Evolutionary conservation across 2,113 vertebrate species (phyloP).

Genomic region (Thomomys bottae): DNA sequence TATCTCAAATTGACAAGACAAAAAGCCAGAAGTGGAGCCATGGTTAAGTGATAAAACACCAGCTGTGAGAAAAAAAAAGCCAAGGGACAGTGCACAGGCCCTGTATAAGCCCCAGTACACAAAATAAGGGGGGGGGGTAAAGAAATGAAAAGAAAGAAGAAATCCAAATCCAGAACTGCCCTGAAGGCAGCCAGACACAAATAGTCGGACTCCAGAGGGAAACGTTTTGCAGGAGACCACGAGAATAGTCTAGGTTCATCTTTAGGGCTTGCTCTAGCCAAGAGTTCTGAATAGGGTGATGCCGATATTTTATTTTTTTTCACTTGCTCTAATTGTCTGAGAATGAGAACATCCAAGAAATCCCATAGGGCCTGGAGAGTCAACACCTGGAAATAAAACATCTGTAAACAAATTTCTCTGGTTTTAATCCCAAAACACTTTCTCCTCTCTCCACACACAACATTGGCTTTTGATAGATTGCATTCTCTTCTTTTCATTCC

Average conservation of each 20-base stretch:
- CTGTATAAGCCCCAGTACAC: no score
- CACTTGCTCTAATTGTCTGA: not conserved
- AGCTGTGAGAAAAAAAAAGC: no score
- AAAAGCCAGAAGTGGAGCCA: no score
- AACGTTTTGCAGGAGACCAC: not conserved
- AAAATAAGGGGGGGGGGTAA: no score
- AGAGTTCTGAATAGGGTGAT: conserved; percentile 40
- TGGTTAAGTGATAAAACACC: no score
- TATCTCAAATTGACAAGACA: no score
- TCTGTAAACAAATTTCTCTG: conserved; percentile 52
- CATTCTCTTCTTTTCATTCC: not conserved
- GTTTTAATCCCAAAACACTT: conserved; percentile 6
- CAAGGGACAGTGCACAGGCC: no score
- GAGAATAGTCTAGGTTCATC: not conserved
- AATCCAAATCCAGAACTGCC: not conserved
- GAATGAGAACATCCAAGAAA: conserved; percentile 26
- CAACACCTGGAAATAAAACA: conserved; percentile 37
- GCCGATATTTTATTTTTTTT: conserved; percentile 1
- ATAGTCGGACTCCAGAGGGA: not conserved
- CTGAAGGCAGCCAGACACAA: not conserved
- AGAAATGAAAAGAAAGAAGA: no score
- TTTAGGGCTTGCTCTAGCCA: conserved; percentile 19
- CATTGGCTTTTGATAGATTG: not conserved
- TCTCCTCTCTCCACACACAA: not conserved
- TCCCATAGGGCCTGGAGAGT: conserved; percentile 42